These are phyloP conservation scores for Knipowitschia caucasica DNA, from an alignment of 2,797 vertebrate species.

Conservation along the genomic window DNA sequence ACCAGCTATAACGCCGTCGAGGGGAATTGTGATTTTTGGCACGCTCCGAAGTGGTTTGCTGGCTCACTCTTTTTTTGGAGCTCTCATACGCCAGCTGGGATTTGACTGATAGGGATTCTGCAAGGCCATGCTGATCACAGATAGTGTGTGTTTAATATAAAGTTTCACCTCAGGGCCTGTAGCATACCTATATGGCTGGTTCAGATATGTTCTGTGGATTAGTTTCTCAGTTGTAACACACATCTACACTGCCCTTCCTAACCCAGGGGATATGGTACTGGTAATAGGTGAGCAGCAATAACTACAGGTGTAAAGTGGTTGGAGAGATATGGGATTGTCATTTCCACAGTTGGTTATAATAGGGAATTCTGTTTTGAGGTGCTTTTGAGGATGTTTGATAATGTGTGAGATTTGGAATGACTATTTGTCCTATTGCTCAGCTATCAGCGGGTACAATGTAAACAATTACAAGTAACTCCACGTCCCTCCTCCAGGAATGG, in stretches of 20 bases:
- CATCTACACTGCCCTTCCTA: background rate
- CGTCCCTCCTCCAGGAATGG: too few relatives aligned
- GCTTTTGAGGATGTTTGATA: background rate
- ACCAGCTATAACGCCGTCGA: constrained; percentile 59
- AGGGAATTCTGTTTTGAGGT: background rate
- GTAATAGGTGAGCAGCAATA: background rate
- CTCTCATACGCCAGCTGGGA: constrained; percentile 52
- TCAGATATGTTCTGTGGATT: constrained; percentile 8
- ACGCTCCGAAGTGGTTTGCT: constrained; percentile 56
- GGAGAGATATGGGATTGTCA: background rate
- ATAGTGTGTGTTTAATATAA: constrained; percentile 15
- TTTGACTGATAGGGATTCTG: constrained; percentile 48
- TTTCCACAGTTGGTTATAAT: background rate
- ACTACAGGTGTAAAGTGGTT: background rate
- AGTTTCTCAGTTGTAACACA: background rate
- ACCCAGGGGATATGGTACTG: background rate
- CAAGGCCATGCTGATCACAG: constrained; percentile 40
- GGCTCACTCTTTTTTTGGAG: constrained; percentile 49
- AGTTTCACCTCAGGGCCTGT: constrained; percentile 24
- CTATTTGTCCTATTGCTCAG: background rate
- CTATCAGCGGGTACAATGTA: too few relatives aligned
- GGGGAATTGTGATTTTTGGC: constrained; percentile 73
- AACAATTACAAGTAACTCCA: too few relatives aligned
- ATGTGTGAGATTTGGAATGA: background rate
- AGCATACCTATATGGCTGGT: constrained; percentile 10